phyloP scores from a whole-genome alignment of 2,888 invertebrate genomes.

The Graphium colonna region DNA sequence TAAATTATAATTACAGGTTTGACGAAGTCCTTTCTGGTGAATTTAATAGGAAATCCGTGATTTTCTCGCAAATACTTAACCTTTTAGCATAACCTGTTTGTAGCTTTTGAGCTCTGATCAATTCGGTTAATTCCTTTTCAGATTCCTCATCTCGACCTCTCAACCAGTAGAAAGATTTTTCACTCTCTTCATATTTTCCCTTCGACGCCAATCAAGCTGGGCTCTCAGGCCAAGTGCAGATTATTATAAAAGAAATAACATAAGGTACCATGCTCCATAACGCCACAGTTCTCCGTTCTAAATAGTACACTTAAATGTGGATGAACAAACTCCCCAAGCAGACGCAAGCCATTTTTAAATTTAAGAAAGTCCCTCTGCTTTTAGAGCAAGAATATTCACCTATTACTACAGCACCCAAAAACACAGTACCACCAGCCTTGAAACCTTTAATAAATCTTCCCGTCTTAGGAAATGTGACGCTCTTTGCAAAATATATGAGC shows the following conservation, averaged over 20 bases:
- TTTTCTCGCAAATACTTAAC: constrained; percentile 20
- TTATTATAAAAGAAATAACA: constrained; percentile 38
- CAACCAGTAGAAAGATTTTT: constrained; percentile 69
- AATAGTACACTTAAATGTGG: constrained; percentile 41
- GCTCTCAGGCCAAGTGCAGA: constrained; percentile 79
- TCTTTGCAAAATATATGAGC: constrained; percentile 39
- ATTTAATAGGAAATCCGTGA: constrained; percentile 37
- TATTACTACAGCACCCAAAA: constrained; percentile 49
- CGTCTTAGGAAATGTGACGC: constrained; percentile 37
- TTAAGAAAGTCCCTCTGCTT: constrained; percentile 52
- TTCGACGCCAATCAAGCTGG: constrained; percentile 81
- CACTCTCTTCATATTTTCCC: constrained; percentile 66
- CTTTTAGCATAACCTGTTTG: constrained; percentile 24
- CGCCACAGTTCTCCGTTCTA: constrained; percentile 46
- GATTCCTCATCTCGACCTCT: constrained; percentile 53
- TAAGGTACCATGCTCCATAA: constrained; percentile 40
- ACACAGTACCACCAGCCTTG: constrained; percentile 39
- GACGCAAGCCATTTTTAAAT: constrained; percentile 47
- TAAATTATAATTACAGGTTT: constrained; percentile 46
- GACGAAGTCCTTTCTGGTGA: constrained; percentile 44
- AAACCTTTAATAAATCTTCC: constrained; percentile 46
- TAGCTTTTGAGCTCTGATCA: constrained; percentile 44
- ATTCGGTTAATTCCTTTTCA: constrained; percentile 38
- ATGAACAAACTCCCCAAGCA: constrained; percentile 44
- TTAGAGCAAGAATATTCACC: constrained; percentile 55